Base-by-base conservation (phyloP, 2,888 invertebrate species). In the Caenorhabditis zanzibari region DNA sequence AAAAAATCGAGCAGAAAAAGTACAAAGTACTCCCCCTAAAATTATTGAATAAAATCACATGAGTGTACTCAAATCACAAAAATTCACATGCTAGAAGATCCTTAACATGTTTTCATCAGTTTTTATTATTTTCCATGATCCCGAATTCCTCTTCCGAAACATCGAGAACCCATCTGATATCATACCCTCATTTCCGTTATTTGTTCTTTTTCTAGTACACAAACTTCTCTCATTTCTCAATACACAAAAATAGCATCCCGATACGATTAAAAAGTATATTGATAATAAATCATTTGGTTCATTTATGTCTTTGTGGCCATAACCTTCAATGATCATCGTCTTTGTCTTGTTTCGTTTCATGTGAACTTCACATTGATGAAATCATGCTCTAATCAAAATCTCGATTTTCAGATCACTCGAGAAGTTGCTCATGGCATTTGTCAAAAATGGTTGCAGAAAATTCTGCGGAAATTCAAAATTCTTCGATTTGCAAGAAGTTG, bases 311-410 rank as follows among this genome's bases (percentile, higher is more conserved):
- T 74, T 32, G 3, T 56, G 10, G n/a, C 12, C 26, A 35, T 64
- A 75, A 75, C 66, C 75, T 75, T 75, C 66, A 75, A 75, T 56
- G 75, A 75, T 75, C 75, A 61, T 32, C 69, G 22, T 69, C 69
- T 26, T 68, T 69, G 24, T 69, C 38, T 56, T 38, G 19, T 44
- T 19, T 59, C n/a, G n/a, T 72, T 72, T 59, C 72, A 72, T 49
- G 72, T 72, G 72, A 72, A 32, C 49, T 35, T 61, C 72, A 59
- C 71, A 44, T 38, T 35, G 16, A 19, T 41, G 10, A 16, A 38
- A 14, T 3, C 1, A 16, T 24, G 10, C 26, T 41, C n/a, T 38
- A 28, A 63, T 41, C 16, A 14, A 47, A 26, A n/a, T 19, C 2
- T 32, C 16, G 14, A 41, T 26, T 71, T 69, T 44, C 56, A 58